A percentile compares a stretch with the other conserved stretches of the same genome.
Conservation (phyloP, 2,888 invertebrate genomes). For the Lordiphosa fenestrarum region DNA sequence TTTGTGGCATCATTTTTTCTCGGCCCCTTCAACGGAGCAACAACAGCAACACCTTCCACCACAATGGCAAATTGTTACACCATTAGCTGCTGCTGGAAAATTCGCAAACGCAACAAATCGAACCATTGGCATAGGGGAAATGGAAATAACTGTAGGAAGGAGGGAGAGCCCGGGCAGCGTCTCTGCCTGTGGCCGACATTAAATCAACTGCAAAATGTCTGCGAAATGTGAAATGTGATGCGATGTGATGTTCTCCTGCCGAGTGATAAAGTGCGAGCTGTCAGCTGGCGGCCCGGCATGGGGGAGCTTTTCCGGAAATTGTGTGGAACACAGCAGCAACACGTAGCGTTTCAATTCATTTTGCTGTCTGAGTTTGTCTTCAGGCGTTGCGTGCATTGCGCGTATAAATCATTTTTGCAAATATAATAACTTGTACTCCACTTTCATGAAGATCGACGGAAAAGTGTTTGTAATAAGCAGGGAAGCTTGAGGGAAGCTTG, state of each 20-base stretch:
- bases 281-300: constrained; percentile 12
- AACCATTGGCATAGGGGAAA: constrained; percentile 24
- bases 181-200: constrained; percentile 39
- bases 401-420: constrained; percentile 59
- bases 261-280: constrained; percentile 55
- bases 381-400: constrained; percentile 46
- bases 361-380: constrained; percentile 14
- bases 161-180: constrained; percentile 4
- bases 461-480: too few relatives aligned
- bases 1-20: constrained; percentile 61
- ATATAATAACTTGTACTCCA: constrained; percentile 23
- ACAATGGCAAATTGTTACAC: constrained; percentile 66
- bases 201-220: constrained; percentile 70
- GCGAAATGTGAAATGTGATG: constrained; percentile 48
- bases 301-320: constrained; percentile 55
- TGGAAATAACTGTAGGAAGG: background rate
- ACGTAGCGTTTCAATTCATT: constrained; percentile 66
- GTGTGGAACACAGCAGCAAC: constrained; percentile 64
- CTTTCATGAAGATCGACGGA: too few relatives aligned
- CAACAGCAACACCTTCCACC: constrained; percentile 46
- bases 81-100: constrained; percentile 59
- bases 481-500: too few relatives aligned
- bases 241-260: constrained; percentile 30
- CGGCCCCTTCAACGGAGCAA: constrained; percentile 13
- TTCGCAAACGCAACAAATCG: constrained; percentile 62